Evolutionary conservation across 2,888 invertebrate species (phyloP).

Genomic region (Aphodius granarius): DNA sequence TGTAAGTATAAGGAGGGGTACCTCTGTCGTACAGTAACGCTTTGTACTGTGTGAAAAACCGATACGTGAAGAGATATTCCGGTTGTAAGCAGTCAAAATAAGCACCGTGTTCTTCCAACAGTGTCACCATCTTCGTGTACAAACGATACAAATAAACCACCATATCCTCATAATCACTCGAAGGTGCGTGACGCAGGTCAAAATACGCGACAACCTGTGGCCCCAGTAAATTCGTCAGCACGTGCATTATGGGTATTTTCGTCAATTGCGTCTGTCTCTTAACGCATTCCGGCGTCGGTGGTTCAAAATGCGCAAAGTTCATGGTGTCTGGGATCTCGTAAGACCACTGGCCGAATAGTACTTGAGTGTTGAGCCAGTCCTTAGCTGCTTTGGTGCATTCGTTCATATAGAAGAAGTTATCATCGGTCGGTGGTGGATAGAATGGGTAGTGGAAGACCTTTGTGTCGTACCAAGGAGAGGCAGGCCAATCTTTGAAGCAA

Average conservation of each 20-base stretch:
- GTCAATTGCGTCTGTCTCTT: not conserved
- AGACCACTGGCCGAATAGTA: conserved; percentile 1
- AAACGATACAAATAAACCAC: not conserved
- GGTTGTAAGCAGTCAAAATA: conserved; percentile 50
- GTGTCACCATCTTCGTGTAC: conserved; percentile 48
- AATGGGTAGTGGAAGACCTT: not conserved
- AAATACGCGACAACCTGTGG: not conserved
- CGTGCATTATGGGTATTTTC: not conserved
- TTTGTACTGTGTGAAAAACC: conserved; percentile 49
- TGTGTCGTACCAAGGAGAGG: not conserved
- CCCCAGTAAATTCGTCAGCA: conserved; percentile 1
- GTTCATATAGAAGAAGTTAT: not conserved
- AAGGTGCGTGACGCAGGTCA: not conserved
- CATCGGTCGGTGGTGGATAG: not conserved
- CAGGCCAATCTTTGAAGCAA: not conserved
- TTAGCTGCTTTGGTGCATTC: not conserved
- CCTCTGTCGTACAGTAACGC: conserved; percentile 32
- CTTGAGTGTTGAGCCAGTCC: not conserved
- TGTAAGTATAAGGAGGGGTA: not conserved
- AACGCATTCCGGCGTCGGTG: not conserved
- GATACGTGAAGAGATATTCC: conserved; percentile 45
- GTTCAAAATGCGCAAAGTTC: conserved; percentile 2
- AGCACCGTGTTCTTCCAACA: conserved; percentile 47
- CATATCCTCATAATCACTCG: not conserved
- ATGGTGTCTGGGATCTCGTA: not conserved